These are phyloP conservation scores for Paedocypris micromegethes DNA, from an alignment of 2,797 vertebrate species.

Conservation along the genomic window DNA sequence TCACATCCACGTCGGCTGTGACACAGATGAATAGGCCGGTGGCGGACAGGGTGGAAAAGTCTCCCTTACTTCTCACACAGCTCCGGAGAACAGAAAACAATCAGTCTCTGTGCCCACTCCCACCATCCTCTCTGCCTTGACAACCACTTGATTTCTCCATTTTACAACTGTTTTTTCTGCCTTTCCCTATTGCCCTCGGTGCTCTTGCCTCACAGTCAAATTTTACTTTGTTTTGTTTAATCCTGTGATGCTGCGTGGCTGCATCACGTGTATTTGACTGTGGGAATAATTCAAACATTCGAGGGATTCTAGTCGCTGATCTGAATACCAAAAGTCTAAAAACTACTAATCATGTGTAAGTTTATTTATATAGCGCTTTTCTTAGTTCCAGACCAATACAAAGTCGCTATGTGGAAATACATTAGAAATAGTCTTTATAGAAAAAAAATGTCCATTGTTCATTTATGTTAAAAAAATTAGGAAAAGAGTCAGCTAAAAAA, in stretches of 20 bases:
- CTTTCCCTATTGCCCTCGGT: conserved; percentile 17
- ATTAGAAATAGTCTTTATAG: too few species aligned
- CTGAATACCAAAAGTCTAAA: too few species aligned
- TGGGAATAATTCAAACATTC: too few species aligned
- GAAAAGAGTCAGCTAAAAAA: too few species aligned
- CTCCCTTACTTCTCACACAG: conserved; percentile 56
- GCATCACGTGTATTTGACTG: too few species aligned
- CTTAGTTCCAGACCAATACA: too few species aligned
- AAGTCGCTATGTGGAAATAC: too few species aligned
- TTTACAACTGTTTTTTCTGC: conserved; percentile 18
- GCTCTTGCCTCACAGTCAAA: neutral
- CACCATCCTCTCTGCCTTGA: conserved; percentile 40
- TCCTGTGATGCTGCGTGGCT: neutral
- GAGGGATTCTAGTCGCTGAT: too few species aligned
- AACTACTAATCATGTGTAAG: too few species aligned
- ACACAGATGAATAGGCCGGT: conserved; percentile 72
- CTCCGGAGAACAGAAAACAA: conserved; percentile 59
- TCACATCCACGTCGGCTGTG: conserved; percentile 64
- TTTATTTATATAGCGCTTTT: too few species aligned
- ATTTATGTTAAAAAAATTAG: too few species aligned
- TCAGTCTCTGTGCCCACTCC: conserved; percentile 49
- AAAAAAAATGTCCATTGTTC: too few species aligned
- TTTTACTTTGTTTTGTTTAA: neutral
- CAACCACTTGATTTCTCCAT: conserved; percentile 32
- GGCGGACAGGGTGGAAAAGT: conserved; percentile 65